Base-by-base conservation (phyloP, 92 coral and sea anemone species). In the Palythoa grandiflora region DNA sequence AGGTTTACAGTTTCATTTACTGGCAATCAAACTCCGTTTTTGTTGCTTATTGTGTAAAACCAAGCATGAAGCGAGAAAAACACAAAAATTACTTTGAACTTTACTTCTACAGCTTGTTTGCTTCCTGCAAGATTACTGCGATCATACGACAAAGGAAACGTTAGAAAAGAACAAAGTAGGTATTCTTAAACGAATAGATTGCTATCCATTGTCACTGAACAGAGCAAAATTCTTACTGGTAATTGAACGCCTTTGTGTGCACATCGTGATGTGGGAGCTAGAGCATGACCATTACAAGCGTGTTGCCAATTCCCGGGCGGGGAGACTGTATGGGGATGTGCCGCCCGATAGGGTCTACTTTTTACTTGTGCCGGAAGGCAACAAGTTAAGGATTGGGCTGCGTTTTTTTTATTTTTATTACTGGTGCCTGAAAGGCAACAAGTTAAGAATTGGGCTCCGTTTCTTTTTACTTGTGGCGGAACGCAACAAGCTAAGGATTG, bases 121-220 rank as follows among this genome's bases (percentile, higher is more conserved):
- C 17, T 70, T 70, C 47, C 74, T 70, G 74, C 74, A 70, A 70
- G 74, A 70, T 19, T 70, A 38, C 74, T 70, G 38, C 74, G 74
- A 70, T 10, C 38, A 70, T 3, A 57, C 65, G 65, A 70, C 40
- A 70, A 70, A 70, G 9, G 74, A 70, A 70, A 70, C 74, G 47
- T 70, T 70, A 70, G 74, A 70, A 70, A 70, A 70, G 74, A 44
- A 70, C 74, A 70, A 70, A 15, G 74, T 70, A 70, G 74, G 74
- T 17, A 70, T 70, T 70, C 35, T 70, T 70, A 70, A 70, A 70
- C 38, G 48, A 70, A 70, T 70, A 35, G 74, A 68, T 68, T 68
- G 44, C 74, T 68, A 68, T 63, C 74, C 74, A 68, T 68, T 68
- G 74, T 68, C 68, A 61, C 3, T 61, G 68, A 61, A 61, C 68